Evolutionary conservation across 2,797 vertebrate genomes (phyloP).

Genomic region (Astyanax mexicanus): DNA sequence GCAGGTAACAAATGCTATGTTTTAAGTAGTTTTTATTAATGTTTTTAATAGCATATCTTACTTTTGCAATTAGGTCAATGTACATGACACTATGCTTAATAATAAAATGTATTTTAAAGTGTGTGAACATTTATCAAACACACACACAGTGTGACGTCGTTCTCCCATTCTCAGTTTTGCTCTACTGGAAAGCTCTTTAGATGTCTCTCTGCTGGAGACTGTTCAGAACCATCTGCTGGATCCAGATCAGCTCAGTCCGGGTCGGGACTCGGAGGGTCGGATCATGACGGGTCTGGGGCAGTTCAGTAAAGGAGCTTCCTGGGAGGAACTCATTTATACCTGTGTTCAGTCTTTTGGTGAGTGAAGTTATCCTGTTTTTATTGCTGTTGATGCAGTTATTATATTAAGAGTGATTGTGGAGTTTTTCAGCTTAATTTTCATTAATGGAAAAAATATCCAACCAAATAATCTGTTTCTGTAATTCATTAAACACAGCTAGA

Average conservation of each 20-base stretch:
- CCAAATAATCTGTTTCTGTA: no score
- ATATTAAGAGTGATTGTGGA: background rate
- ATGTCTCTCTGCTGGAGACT: background rate
- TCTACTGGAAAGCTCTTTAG: background rate
- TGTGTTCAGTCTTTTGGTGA: constrained; percentile 94
- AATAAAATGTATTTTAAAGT: no score
- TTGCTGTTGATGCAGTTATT: background rate
- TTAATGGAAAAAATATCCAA: background rate
- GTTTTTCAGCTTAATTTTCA: background rate
- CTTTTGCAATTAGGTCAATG: no score
- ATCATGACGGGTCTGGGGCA: constrained; percentile 86
- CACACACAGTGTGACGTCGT: background rate
- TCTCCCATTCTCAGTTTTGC: background rate
- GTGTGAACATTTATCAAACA: no score
- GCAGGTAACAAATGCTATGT: no score
- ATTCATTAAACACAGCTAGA: no score
- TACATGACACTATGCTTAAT: no score
- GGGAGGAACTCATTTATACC: constrained; percentile 93
- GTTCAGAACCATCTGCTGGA: background rate
- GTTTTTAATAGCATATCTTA: no score
- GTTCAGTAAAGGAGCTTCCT: constrained; percentile 89
- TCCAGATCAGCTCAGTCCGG: constrained; percentile 65
- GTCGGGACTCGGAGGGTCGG: constrained; percentile 78
- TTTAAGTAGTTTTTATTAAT: no score
- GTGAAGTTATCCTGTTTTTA: constrained; percentile 62